Base-by-base conservation (phyloP, 2,888 invertebrate genomes). In the Fragum fragum region DNA sequence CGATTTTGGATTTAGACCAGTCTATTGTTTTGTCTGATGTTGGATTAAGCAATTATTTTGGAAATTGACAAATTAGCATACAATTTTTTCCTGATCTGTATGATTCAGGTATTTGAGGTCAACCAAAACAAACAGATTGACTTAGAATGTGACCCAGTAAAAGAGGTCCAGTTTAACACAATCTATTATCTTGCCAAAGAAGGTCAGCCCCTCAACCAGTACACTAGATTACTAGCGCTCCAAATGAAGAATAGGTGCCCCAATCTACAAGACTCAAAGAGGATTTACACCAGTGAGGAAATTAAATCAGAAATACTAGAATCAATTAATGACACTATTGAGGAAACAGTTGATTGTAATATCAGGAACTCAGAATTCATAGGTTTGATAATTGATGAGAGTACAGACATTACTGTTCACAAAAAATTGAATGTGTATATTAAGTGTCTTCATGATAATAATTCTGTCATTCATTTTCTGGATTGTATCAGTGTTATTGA, bases 371-470 rank as follows among this genome's bases (percentile, higher is more conserved):
- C 70, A n/a, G n/a, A n/a, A n/a, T n/a, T n/a, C n/a, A 53, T 71
- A 39, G 82, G 75, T 21, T 39, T 75, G 16, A 78, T 84, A 16
- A 55, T 73, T 39, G 74, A 80, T 69, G 68, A 77, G 57, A 83
- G 76, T 29, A 83, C 77, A n/a, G 77, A 83, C 68, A 66, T 83
- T 0, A 74, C 81, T 32, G 61, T 81, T 16, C 36, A 75, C 16
- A 85, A 81, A 36, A 81, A 81, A 42, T 59, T 84, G 18, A 74
- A 71, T 42, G 53, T 81, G 1, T 78, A 79, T 72, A 74, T 81
- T 16, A 75, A 66, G 47, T 80, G 74, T 61, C 29, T 78, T 1
- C n/a, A 63, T 53, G 23, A 73, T 55, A 69, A 61, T 32, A 47
- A 53, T 36, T 61, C 83, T 52, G 53, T 75, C 3, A 66, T 75